Conservation (phyloP, 2,797 vertebrate genomes). For the Miichthys miiuy region DNA sequence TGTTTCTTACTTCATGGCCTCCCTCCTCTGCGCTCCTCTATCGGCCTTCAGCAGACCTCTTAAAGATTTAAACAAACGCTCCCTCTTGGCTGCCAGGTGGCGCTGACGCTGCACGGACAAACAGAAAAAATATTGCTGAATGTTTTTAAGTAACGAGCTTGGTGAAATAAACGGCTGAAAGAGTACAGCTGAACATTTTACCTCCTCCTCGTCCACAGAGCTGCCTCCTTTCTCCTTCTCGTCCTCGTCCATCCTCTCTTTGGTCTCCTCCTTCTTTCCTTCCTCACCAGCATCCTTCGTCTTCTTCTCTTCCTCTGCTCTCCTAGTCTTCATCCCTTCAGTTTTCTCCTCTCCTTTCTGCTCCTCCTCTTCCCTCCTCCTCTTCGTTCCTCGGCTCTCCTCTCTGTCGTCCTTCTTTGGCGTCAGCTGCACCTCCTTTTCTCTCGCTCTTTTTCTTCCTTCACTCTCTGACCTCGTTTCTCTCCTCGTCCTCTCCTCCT, state of each 20-base stretch:
- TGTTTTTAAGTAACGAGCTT: too few species aligned
- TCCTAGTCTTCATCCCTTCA: constrained; percentile 22
- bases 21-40: constrained; percentile 47
- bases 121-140: too few species aligned
- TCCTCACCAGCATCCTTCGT: not conserved
- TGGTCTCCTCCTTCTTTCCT: not conserved
- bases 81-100: constrained; percentile 68
- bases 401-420: not conserved
- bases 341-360: not conserved
- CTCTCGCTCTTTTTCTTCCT: too few species aligned
- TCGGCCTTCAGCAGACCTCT: constrained; percentile 75
- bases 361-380: not conserved
- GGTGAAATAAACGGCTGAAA: too few species aligned
- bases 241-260: not conserved
- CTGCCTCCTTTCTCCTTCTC: not conserved
- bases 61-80: constrained; percentile 79
- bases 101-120: constrained; percentile 56
- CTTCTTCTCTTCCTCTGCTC: not conserved
- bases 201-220: constrained; percentile 54
- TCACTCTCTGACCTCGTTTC: too few species aligned
- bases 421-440: too few species aligned
- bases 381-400: not conserved
- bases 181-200: constrained; percentile 3
- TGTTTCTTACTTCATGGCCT: constrained; percentile 49
- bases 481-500: too few species aligned